Percentiles rank a stretch among this genome's conserved stretches.
These are phyloP conservation scores for Aegithalos caudatus DNA, from an alignment of 2,113 vertebrate species.

Conservation along the genomic window DNA sequence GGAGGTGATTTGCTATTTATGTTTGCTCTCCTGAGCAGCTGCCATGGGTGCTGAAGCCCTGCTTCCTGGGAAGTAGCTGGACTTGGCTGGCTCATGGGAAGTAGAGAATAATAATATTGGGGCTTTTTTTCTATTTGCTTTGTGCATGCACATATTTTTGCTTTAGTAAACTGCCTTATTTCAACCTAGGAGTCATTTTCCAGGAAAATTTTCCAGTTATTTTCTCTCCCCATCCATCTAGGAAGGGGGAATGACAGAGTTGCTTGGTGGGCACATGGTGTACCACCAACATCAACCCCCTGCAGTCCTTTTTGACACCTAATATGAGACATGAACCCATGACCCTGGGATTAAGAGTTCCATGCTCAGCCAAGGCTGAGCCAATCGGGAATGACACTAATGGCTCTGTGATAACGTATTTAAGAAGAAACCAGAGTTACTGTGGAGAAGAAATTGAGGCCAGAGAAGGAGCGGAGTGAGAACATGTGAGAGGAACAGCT, in stretches of 20 bases:
- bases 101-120: not conserved
- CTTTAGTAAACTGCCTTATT: not conserved
- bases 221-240: not conserved
- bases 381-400: not conserved
- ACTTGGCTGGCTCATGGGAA: not conserved
- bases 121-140: not conserved
- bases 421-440: not conserved
- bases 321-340: not conserved
- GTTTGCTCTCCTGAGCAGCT: not conserved
- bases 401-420: not conserved
- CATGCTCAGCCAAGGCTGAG: not conserved
- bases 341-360: not conserved
- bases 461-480: not conserved
- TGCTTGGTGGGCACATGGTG: not conserved
- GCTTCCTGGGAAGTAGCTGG: not conserved
- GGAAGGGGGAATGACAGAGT: not conserved
- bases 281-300: accelerated
- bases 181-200: not conserved
- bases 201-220: not conserved
- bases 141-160: not conserved
- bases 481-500: not conserved
- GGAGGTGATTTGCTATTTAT: not conserved
- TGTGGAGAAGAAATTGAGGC: not conserved
- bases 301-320: not conserved
- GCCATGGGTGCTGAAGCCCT: not conserved